These are phyloP conservation scores for Noctilio leporinus DNA, from an alignment of 2,113 vertebrate species.

Conservation along the genomic window DNA sequence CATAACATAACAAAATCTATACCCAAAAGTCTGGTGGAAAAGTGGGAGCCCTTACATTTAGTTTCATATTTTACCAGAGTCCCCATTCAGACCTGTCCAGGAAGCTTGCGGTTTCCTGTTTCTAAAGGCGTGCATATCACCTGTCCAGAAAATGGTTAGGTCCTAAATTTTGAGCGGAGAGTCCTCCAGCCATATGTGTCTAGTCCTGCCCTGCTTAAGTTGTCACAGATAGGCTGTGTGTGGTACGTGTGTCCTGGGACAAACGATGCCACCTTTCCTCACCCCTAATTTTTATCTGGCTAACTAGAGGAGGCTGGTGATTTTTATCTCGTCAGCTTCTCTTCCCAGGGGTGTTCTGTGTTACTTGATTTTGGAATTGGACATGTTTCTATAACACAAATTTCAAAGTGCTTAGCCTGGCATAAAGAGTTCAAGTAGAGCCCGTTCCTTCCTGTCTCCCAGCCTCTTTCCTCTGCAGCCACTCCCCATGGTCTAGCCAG, in stretches of 20 bases:
- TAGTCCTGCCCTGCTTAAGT: no score
- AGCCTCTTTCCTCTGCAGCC: no score
- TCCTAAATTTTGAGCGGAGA: neutral
- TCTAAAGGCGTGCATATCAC: neutral
- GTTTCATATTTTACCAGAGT: neutral
- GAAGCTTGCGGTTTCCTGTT: neutral
- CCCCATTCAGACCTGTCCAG: neutral
- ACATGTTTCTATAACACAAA: no score
- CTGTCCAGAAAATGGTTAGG: neutral
- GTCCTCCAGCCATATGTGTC: neutral
- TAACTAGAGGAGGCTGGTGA: neutral
- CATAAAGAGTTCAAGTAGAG: neutral
- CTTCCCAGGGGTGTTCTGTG: neutral
- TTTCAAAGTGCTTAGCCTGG: neutral
- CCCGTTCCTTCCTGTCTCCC: neutral
- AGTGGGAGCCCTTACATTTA: neutral
- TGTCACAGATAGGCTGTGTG: neutral
- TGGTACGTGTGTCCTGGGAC: neutral
- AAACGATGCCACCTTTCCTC: neutral
- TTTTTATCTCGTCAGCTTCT: neutral
- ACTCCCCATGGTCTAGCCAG: accelerated
- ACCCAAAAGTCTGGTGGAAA: neutral
- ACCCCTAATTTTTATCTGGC: neutral
- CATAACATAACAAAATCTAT: accelerated
- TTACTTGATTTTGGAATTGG: neutral